A percentile compares a stretch with the other conserved stretches of the same genome.
Conservation (phyloP, 2,888 invertebrate species). For the Tetragnatha montana region DNA sequence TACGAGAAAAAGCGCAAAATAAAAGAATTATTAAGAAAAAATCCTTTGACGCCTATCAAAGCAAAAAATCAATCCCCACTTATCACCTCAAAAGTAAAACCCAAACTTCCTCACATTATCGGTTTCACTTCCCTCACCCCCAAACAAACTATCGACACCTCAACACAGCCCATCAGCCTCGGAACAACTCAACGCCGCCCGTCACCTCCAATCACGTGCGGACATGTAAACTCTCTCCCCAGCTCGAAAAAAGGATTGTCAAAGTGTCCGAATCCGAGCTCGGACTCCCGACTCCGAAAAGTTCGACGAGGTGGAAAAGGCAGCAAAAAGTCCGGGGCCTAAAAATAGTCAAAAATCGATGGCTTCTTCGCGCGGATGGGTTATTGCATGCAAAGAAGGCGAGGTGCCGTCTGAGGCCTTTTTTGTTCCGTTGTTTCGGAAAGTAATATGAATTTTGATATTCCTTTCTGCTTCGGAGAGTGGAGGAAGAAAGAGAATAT, state of each 20-base stretch:
- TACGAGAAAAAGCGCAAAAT: too few species aligned
- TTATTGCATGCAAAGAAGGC: slow-evolving; percentile 32
- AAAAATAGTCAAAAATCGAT: slow-evolving; percentile 62
- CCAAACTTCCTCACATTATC: not conserved
- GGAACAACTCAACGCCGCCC: not conserved
- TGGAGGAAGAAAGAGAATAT: not conserved
- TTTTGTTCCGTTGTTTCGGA: not conserved
- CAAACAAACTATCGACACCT: not conserved
- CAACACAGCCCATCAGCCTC: not conserved
- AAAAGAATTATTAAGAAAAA: too few species aligned
- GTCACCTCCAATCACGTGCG: slow-evolving; percentile 19
- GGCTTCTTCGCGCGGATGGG: slow-evolving; percentile 14
- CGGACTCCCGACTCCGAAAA: slow-evolving; percentile 6
- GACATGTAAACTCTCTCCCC: slow-evolving; percentile 48
- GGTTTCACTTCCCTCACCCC: not conserved
- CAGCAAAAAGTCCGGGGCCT: slow-evolving; percentile 44
- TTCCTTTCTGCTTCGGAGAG: not conserved
- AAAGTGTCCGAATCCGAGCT: slow-evolving; percentile 32
- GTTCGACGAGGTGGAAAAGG: slow-evolving; percentile 39
- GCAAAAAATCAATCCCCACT: too few species aligned
- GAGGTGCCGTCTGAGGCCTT: not conserved
- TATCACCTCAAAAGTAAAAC: too few species aligned
- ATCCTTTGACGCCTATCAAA: too few species aligned
- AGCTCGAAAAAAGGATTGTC: slow-evolving; percentile 39
- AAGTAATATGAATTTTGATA: slow-evolving; percentile 1